Conservation (phyloP, 2,888 invertebrate genomes). For the Chromoteleia sp. region DNA sequence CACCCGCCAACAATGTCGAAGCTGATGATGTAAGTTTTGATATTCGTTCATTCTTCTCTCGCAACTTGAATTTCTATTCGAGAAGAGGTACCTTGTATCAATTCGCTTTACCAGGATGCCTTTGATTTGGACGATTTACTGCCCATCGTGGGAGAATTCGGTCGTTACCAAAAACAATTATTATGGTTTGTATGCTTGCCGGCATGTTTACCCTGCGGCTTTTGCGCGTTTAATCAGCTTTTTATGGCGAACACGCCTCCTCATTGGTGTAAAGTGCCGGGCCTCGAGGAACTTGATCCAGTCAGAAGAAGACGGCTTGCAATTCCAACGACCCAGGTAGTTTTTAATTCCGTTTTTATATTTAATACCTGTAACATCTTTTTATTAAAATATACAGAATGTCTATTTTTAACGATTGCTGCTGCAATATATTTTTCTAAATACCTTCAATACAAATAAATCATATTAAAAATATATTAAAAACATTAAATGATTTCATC, state of each 20-base stretch:
- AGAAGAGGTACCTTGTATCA: too few relatives aligned
- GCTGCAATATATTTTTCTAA: too few relatives aligned
- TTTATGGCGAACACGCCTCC: conserved; percentile 95
- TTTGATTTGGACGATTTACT: conserved; percentile 94
- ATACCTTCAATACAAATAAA: too few relatives aligned
- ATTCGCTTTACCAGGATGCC: conserved; percentile 82
- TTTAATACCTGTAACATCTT: too few relatives aligned
- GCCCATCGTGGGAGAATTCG: conserved; percentile 95
- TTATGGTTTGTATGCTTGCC: conserved; percentile 95
- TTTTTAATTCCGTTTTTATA: neutral
- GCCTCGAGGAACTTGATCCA: conserved; percentile 85
- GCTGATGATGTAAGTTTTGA: conserved; percentile 78
- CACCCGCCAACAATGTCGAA: conserved; percentile 68
- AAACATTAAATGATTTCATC: too few relatives aligned
- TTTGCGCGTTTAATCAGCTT: conserved; percentile 96
- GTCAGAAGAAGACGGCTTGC: conserved; percentile 86
- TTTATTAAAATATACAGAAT: too few relatives aligned
- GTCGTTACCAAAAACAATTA: conserved; percentile 93
- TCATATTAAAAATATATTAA: too few relatives aligned
- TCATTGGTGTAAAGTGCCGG: conserved; percentile 93
- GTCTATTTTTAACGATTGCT: too few relatives aligned
- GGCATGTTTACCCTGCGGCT: conserved; percentile 95
- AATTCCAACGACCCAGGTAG: conserved; percentile 86
- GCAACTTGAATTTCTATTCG: neutral
- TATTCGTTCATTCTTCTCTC: neutral